Conservation (phyloP, 2,888 invertebrate species). For the Drosophila falleni region DNA sequence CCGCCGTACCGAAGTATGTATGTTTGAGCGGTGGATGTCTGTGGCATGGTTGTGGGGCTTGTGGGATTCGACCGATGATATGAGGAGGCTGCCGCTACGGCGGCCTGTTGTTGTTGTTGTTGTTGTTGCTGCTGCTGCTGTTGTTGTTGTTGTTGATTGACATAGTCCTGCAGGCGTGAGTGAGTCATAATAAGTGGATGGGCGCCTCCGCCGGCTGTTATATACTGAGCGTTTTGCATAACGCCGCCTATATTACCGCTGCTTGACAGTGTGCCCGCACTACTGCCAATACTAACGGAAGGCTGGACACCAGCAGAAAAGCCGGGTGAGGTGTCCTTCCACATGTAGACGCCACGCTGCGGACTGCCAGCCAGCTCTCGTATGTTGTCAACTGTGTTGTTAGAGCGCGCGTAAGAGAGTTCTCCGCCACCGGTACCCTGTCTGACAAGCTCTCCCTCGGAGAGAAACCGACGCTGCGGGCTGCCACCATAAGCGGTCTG, state of each 20-base stretch:
- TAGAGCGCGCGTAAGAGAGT: constrained; percentile 89
- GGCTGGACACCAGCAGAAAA: constrained; percentile 82
- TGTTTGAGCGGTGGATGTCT: constrained; percentile 77
- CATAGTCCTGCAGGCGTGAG: constrained; percentile 83
- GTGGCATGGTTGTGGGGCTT: constrained; percentile 88
- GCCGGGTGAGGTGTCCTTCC: constrained; percentile 92
- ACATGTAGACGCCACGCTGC: constrained; percentile 92
- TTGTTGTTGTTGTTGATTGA: constrained; percentile 77
- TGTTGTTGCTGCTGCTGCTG: constrained; percentile 70
- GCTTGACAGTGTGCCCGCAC: constrained; percentile 83
- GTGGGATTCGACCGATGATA: constrained; percentile 90
- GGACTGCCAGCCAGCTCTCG: constrained; percentile 95
- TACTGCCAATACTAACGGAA: constrained; percentile 79
- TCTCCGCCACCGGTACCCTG: constrained; percentile 86
- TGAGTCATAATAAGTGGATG: constrained; percentile 84
- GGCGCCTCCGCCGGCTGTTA: constrained; percentile 73
- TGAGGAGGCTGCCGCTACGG: constrained; percentile 80
- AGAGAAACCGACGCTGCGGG: constrained; percentile 92
- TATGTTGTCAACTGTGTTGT: constrained; percentile 94
- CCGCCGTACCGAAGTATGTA: constrained; percentile 83
- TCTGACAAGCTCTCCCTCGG: constrained; percentile 92
- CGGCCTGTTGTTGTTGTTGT: constrained; percentile 79
- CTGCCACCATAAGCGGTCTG: constrained; percentile 86
- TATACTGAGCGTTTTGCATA: constrained; percentile 82
- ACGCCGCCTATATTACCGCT: constrained; percentile 61